These are phyloP conservation scores for Callithrix jacchus DNA, from an alignment of 2,113 vertebrate genomes.

Conservation along the genomic window DNA sequence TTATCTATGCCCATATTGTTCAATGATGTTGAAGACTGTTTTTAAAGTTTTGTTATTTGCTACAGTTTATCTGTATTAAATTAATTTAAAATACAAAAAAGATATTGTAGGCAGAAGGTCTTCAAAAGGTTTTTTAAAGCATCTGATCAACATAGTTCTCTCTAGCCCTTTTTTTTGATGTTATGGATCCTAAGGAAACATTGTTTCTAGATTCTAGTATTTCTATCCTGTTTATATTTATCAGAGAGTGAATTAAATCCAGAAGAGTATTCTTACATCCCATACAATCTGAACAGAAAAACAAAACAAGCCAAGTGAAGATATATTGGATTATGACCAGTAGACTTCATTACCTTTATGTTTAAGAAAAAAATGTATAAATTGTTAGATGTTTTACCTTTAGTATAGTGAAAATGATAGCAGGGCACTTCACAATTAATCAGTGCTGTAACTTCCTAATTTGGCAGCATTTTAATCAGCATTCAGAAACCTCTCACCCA, in stretches of 20 bases:
- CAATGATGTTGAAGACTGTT: background rate
- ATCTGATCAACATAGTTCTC: background rate
- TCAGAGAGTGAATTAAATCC: background rate
- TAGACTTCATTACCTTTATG: background rate
- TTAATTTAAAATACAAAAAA: background rate
- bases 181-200: background rate
- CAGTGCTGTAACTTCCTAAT: background rate
- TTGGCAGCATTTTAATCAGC: no score
- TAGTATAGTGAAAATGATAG: background rate
- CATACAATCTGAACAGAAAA: background rate
- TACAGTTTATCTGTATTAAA: background rate
- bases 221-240: background rate
- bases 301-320: background rate
- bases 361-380: background rate
- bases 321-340: background rate
- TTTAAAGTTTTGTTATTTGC: background rate
- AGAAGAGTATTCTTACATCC: background rate
- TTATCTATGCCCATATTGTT: background rate
- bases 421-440: background rate
- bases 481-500: background rate
- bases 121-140: background rate
- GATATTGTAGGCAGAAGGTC: background rate
- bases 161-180: background rate
- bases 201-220: background rate
- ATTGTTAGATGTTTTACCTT: background rate